Percentiles rank a stretch among this genome's conserved stretches.
Conservation (phyloP, 2,113 vertebrate species). For the Rissa tridactyla region DNA sequence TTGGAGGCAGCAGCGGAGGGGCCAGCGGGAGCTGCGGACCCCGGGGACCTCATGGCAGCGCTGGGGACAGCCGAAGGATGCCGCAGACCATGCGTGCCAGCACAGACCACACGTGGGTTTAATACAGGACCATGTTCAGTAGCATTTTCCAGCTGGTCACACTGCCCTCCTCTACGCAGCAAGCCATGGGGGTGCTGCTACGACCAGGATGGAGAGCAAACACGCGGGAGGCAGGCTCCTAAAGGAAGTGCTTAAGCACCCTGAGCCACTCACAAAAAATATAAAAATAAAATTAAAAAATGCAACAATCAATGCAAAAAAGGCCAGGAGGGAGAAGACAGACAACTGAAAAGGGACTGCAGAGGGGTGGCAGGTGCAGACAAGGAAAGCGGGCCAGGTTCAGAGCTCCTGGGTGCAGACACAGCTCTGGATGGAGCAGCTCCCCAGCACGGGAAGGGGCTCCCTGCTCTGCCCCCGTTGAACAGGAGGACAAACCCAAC, state of each 20-base stretch:
- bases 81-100: neutral
- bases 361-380: neutral
- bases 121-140: neutral
- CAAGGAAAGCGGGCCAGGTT: neutral
- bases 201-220: neutral
- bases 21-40: neutral
- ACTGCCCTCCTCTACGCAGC: neutral
- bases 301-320: neutral
- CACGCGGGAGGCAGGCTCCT: neutral
- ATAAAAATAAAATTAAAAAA: neutral
- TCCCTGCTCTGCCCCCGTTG: fast-evolving
- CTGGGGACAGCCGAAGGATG: neutral
- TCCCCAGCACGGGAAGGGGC: neutral
- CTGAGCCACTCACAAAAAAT: neutral
- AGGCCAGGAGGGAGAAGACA: neutral
- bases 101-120: neutral
- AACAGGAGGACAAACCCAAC: neutral
- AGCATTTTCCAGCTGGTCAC: neutral
- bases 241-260: neutral
- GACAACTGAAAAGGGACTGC: neutral
- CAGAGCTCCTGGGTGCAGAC: neutral
- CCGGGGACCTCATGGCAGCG: neutral
- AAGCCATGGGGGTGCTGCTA: fast-evolving
- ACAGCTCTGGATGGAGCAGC: neutral
- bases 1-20: neutral